These are phyloP conservation scores for Sabellastarte sp. DNA, from an alignment of 2,888 invertebrate genomes.

Conservation along the genomic window DNA sequence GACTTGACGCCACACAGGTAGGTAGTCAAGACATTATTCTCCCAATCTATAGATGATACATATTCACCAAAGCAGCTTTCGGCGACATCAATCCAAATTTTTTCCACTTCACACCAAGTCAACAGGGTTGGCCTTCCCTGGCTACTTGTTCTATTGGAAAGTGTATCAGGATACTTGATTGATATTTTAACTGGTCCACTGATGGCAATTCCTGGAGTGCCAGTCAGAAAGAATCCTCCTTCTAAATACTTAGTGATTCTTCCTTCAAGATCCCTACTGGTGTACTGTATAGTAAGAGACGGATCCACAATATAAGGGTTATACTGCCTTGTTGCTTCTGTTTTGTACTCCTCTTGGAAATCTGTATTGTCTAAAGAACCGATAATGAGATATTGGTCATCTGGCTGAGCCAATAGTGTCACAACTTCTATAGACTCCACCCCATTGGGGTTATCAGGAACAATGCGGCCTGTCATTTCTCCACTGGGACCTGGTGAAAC, in stretches of 20 bases:
- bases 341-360: background rate
- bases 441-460: too few relatives aligned
- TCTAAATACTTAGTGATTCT: background rate
- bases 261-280: background rate
- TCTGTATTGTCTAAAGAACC: background rate
- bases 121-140: background rate
- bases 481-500: too few relatives aligned
- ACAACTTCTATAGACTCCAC: too few relatives aligned
- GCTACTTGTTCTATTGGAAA: background rate
- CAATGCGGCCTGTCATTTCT: too few relatives aligned
- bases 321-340: background rate
- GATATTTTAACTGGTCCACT: background rate
- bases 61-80: background rate
- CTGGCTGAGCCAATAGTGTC: too few relatives aligned
- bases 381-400: background rate
- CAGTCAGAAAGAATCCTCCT: background rate
- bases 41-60: background rate
- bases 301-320: background rate
- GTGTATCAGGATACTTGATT: background rate
- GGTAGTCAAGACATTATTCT: background rate
- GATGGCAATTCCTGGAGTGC: background rate
- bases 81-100: background rate
- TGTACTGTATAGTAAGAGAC: background rate
- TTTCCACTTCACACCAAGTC: background rate
- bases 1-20: too few relatives aligned